A percentile compares a stretch with the other conserved stretches of the same genome.
phyloP scores from a whole-genome alignment of 2,113 vertebrate genomes.

The Pimephales promelas region DNA sequence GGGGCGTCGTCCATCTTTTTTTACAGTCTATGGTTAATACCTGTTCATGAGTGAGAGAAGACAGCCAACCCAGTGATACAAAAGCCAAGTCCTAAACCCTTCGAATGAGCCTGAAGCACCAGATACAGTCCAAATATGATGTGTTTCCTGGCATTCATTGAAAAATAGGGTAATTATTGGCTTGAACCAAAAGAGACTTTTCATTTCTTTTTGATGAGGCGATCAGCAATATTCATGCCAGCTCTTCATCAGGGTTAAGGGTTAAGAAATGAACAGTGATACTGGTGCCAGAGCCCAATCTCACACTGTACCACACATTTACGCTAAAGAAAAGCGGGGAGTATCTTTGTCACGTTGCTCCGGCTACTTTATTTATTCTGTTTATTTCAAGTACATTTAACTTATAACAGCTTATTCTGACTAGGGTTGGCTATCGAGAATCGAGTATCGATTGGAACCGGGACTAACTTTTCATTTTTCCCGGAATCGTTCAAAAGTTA shows the following conservation, averaged over 20 bases:
- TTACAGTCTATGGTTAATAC: no score
- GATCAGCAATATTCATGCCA: neutral
- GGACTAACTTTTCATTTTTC: no score
- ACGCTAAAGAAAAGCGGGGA: neutral
- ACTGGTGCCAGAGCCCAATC: neutral
- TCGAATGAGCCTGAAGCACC: constrained; percentile 49
- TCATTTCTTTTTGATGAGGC: neutral
- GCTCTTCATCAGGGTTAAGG: neutral
- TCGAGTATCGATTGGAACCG: no score
- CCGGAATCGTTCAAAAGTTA: no score
- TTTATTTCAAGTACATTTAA: neutral
- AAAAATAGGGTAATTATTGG: constrained; percentile 37
- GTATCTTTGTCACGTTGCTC: neutral
- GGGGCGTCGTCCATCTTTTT: no score
- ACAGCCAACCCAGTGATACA: no score
- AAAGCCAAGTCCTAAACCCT: constrained; percentile 35
- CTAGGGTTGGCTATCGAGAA: no score
- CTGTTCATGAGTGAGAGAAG: no score
- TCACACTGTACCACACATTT: neutral
- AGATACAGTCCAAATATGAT: constrained; percentile 50
- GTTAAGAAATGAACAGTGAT: neutral
- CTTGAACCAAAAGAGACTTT: constrained; percentile 26
- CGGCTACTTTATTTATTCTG: neutral
- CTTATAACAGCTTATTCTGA: neutral
- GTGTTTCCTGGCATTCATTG: constrained; percentile 52